Evolutionary conservation across 2,888 invertebrate species (phyloP), one percentile per base, ranked within the genome.

Genomic region (Odontomyia ornata): DNA sequence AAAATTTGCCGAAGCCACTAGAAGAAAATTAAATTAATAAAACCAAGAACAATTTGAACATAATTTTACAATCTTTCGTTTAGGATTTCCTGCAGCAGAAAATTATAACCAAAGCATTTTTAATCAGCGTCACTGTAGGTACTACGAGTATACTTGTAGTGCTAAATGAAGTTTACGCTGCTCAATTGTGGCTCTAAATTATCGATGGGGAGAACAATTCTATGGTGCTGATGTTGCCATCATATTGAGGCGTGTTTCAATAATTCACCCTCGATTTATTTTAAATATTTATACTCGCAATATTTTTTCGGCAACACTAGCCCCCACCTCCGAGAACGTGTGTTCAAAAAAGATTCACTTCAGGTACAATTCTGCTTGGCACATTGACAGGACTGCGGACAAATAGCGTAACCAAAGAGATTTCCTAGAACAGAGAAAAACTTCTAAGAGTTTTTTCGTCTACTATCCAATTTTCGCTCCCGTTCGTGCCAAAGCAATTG

Each of bases 261-360:
- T 57, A 60, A 73, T 73, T 73, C 73, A 72, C 73, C 73, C 73
- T 73, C 73, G 73, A 43, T 73, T 73, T 60, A 60, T 73, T 73
- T 73, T 73, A 73, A 73, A 73, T 73, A 73, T 73, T 73, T 73
- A 73, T 73, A 15, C 30, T 73, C 60, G 60, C 43, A 73, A 60
- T 73, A 73, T 73, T 73, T 67, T 67, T 9, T 56, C 15, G 23
- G 25, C 21, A 73, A 73, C 21, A 60, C 23, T 30, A 28, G 3
- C 27, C 0, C 25, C 15, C 21, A 47, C 46, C 5, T n/a, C 18
- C 2, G 9, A 21, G 56, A 46, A 72, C 28, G 36, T 72, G 21
- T 72, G 72, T 18, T 52, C 56, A 64, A 64, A 64, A 60, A 30
- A 30, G 18, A 27, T 30, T 64, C 23, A 30, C 23, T 60, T 47